Evolutionary conservation across 2,888 invertebrate species (phyloP).

Genomic region (Ophonus ardosiacus): DNA sequence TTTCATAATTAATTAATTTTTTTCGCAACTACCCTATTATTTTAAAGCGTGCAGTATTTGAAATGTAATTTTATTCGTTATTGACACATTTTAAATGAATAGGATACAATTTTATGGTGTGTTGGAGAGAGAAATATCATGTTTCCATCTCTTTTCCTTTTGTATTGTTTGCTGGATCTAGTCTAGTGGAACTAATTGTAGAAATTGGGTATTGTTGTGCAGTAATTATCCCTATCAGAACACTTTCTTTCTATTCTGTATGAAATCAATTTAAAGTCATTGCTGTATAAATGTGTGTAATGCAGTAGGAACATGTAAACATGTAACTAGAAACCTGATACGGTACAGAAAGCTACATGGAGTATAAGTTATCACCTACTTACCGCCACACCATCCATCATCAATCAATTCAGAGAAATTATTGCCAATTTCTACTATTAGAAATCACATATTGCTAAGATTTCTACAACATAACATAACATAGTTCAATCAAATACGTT

Average conservation of each 20-base stretch:
- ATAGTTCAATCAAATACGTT: too few relatives aligned
- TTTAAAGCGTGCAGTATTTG: too few relatives aligned
- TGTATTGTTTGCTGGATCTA: neutral
- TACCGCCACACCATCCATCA: neutral
- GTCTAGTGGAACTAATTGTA: conserved; percentile 9
- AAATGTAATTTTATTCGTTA: too few relatives aligned
- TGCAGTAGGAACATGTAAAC: neutral
- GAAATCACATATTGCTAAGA: conserved; percentile 1
- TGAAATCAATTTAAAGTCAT: neutral
- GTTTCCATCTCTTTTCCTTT: neutral
- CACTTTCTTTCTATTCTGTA: neutral
- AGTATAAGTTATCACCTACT: neutral
- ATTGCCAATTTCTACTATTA: conserved; percentile 8
- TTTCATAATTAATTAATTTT: too few relatives aligned
- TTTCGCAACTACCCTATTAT: too few relatives aligned
- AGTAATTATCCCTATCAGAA: neutral
- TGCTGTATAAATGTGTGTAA: neutral
- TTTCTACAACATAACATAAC: neutral
- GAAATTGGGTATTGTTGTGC: neutral
- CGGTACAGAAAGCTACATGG: neutral
- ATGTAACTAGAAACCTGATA: neutral
- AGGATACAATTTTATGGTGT: too few relatives aligned
- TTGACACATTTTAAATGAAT: too few relatives aligned
- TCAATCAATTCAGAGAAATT: neutral
- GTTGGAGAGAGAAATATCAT: too few relatives aligned